Evolutionary conservation across 1,140 invertebrate species (phyloP).

Genomic region (Sipha flava): DNA sequence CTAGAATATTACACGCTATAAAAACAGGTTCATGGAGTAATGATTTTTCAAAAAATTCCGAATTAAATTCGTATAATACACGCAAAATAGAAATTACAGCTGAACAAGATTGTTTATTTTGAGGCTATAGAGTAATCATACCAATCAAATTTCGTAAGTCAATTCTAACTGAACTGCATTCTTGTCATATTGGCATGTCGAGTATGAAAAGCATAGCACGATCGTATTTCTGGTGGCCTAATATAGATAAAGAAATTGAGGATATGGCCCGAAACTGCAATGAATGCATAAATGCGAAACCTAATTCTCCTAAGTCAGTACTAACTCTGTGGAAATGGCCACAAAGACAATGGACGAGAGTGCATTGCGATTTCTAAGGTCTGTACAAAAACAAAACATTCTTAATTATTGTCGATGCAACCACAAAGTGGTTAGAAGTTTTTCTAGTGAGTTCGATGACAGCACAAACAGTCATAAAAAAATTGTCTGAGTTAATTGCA

Average conservation of each 20-base stretch:
- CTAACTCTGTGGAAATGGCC: constrained; percentile 40
- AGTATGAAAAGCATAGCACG: constrained; percentile 34
- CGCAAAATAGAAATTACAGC: not conserved
- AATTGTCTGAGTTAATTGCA: constrained; percentile 36
- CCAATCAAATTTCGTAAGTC: not conserved
- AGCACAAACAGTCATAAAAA: constrained; percentile 28
- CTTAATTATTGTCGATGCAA: constrained; percentile 43
- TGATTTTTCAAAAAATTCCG: not conserved
- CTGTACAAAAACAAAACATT: constrained; percentile 39
- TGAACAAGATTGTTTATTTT: not conserved
- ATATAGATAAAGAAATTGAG: constrained; percentile 45
- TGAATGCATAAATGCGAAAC: not conserved
- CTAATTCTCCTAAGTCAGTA: not conserved
- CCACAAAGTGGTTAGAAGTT: constrained; percentile 40
- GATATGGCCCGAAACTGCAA: constrained; percentile 30
- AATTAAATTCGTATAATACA: not conserved
- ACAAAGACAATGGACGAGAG: constrained; percentile 42
- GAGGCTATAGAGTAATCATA: not conserved
- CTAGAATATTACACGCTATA: not conserved
- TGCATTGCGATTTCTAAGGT: constrained; percentile 45
- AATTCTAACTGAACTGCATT: not conserved
- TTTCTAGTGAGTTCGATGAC: constrained; percentile 27
- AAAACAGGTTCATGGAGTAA: not conserved
- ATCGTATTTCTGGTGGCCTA: constrained; percentile 44
- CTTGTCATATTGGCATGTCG: not conserved